Evolutionary conservation across 2,113 vertebrate species (phyloP), one percentile per base, ranked within the genome.

Genomic region (Prolemur simus): DNA sequence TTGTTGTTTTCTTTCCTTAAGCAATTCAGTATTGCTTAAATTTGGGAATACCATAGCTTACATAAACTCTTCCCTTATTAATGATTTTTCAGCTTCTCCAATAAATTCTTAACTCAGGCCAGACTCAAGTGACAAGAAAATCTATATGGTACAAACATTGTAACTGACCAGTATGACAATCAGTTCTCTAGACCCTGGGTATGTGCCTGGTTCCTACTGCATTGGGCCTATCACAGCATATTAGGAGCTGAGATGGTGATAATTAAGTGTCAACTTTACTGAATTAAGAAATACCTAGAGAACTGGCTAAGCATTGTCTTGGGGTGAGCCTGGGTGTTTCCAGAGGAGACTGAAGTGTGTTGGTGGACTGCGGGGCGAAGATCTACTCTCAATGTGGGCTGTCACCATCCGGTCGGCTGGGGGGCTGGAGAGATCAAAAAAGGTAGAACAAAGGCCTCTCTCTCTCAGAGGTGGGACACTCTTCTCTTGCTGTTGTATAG

Each of bases 71-170:
- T 73, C 6, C 68, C 34, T 60, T 71, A 87, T 27, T 54, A 66
- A 84, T 58, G 39, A 52, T 77, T 94, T 85, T 77, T 87, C 37
- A 92, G 6, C 37, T 86, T 60, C 73, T 94, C 32, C 47, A 95
- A 37, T 49, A 77, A 90, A 87, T 94, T 87, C 21, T 49, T 84
- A 81, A 68, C 39, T 92, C 27, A 86, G 73, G 52, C 37, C 58
- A 42, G 39, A 69, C 0, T 71, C 12, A 91, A 89, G 54, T 29
- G 39, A 89, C 63, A 87, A 77, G 20, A 37, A 69, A 83, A 32
- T 73, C 52, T 95, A 4, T 13, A 52, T n/a, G 20, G 74, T n/a
- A 37, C 8, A 2, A 29, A 27, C 5, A 68, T 2, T 42, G 39
- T 32, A 29, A 23, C 21, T 54, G 66, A 73, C 25, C 29, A 58